These are phyloP conservation scores for Anthoscopus minutus DNA, from an alignment of 2,113 vertebrate genomes.

Conservation along the genomic window DNA sequence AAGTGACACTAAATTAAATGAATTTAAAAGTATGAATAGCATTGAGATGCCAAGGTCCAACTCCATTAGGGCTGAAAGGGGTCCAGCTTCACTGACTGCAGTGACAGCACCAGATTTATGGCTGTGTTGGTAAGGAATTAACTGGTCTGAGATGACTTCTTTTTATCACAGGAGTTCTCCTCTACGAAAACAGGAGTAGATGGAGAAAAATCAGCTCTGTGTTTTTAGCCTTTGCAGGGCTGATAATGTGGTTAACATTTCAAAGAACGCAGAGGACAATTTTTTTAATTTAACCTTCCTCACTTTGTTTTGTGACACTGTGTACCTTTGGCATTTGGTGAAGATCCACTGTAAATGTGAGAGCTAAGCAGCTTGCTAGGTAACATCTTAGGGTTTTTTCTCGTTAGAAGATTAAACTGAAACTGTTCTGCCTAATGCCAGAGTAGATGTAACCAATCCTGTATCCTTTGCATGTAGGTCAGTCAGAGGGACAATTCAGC, in stretches of 20 bases:
- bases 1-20: not conserved
- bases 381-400: not conserved
- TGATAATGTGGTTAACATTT: not conserved
- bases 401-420: conserved; percentile 65
- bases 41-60: not conserved
- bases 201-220: not conserved
- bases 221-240: not conserved
- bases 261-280: conserved; percentile 28
- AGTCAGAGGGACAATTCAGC: conserved; percentile 90
- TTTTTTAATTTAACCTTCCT: conserved; percentile 52
- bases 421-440: conserved; percentile 62
- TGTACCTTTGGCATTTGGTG: conserved; percentile 36
- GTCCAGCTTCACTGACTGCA: not conserved
- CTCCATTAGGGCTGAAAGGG: not conserved
- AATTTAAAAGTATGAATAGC: not conserved
- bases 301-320: conserved; percentile 39
- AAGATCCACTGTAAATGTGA: conserved; percentile 28
- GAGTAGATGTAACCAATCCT: conserved; percentile 72
- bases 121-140: not conserved
- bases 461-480: conserved; percentile 80
- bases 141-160: conserved; percentile 20
- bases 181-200: conserved; percentile 14
- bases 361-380: conserved; percentile 46
- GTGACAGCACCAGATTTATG: not conserved
- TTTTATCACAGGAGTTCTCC: not conserved